Base-by-base conservation (phyloP, 2,888 invertebrate species). In the Anoncus sp. region DNA sequence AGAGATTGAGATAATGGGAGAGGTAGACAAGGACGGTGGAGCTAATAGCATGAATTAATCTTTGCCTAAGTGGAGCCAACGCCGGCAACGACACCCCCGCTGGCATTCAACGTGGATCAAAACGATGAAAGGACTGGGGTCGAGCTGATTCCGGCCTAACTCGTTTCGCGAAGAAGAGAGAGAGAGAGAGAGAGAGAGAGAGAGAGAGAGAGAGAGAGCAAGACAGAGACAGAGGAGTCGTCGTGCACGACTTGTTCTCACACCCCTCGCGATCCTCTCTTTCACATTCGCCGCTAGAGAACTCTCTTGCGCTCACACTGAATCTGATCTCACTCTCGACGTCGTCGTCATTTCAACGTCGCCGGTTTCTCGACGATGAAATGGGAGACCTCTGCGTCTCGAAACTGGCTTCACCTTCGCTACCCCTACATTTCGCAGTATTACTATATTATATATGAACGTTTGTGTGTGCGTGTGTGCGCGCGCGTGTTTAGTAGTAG, bases 1-100 rank as follows among this genome's bases (percentile, higher is more conserved):
- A 53, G 51, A 14, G 22, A 14, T 35, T n/a, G 35, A 20, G 53
- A 53, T 35, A 18, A 35, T 14, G 47, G 27, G 60, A 66, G 51
- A 40, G 40, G 22, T 20, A 35, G 53, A 16, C 53, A 66, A 31
- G 24, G 20, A 40, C 55, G 40, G 67, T 71, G 75, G 66, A 80
- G 86, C 86, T 88, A 89, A 87, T 87, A 86, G 86, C 85, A 84
- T 83, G 86, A 89, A 89, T 89, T 88, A 89, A 87, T 89, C 88
- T 87, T 81, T 77, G 82, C 83, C 75, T 82, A 84, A 85, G 82
- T 82, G 81, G 84, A 81, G 75, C 81, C 81, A 80, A 69, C 67
- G 57, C 79, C 81, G 83, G 79, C 82, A 82, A 80, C 83, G 83
- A 83, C 82, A 81, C 81, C 81, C 80, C 66, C 35, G 70, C 77